These are phyloP conservation scores for Xestia ashworthii DNA, from an alignment of 2,888 invertebrate species.

Conservation along the genomic window DNA sequence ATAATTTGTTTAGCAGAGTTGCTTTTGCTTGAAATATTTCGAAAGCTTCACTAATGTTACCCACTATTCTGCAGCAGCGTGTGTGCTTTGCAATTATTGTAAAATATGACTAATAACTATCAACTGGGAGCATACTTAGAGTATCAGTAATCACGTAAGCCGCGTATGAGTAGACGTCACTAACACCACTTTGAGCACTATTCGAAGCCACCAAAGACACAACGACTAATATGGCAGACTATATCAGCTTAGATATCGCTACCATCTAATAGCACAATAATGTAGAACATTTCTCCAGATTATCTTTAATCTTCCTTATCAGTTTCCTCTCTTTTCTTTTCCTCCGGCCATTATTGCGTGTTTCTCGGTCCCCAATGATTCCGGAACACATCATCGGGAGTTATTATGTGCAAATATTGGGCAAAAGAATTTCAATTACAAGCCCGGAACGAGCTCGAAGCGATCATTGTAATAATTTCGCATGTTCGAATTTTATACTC, in stretches of 20 bases:
- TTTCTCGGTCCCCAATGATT: conserved; percentile 52
- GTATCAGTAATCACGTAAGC: background rate
- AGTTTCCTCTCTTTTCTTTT: conserved; percentile 22
- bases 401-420: conserved; percentile 60
- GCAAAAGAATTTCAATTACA: conserved; percentile 57
- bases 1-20: background rate
- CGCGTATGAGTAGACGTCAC: background rate
- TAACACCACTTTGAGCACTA: background rate
- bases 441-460: background rate
- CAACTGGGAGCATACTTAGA: no score
- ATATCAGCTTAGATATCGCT: background rate
- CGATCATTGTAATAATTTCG: conserved; percentile 53
- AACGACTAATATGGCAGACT: background rate
- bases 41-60: background rate
- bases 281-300: conserved; percentile 24
- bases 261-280: conserved; percentile 8
- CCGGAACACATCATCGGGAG: conserved; percentile 41
- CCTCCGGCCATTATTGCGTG: conserved; percentile 43
- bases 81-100: background rate
- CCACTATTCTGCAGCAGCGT: background rate
- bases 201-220: background rate
- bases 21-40: background rate
- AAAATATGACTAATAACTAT: background rate
- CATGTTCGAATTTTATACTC: conserved; percentile 46
- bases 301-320: conserved; percentile 32